phyloP scores from a whole-genome alignment of 2,797 vertebrate species.

The Dendrocincla fuliginosa region DNA sequence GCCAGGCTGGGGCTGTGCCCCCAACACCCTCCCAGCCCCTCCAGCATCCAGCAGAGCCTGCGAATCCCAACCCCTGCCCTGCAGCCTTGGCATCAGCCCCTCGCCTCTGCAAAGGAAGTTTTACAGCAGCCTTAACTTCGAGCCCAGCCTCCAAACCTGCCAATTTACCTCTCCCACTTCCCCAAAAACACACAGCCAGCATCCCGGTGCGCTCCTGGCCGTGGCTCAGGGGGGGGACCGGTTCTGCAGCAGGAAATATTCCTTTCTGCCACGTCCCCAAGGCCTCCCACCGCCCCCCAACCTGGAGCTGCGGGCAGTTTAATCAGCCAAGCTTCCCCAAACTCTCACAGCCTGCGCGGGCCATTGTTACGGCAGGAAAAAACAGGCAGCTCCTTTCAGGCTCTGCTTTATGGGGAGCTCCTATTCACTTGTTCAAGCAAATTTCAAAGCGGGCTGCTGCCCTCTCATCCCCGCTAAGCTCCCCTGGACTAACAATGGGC shows the following conservation, averaged over 20 bases:
- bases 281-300: not conserved
- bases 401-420: constrained; percentile 88
- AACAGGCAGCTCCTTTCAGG: constrained; percentile 81
- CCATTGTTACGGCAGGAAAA: constrained; percentile 82
- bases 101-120: not conserved
- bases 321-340: constrained; percentile 76
- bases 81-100: not conserved
- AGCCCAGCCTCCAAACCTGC: not conserved
- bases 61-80: accelerated
- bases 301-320: constrained; percentile 74
- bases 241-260: not conserved
- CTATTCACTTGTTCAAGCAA: constrained; percentile 94
- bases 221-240: not conserved
- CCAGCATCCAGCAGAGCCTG: not conserved
- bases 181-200: not conserved
- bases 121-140: not conserved
- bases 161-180: not conserved
- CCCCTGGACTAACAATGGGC: constrained; percentile 94
- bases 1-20: not conserved
- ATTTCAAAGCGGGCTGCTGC: constrained; percentile 96
- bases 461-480: constrained; percentile 94
- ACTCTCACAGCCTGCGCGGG: constrained; percentile 67
- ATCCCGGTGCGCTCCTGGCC: not conserved
- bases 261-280: not conserved
- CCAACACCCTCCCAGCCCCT: not conserved